Conservation (phyloP, 2,113 vertebrate species). For the Oreotrochilus melanogaster region DNA sequence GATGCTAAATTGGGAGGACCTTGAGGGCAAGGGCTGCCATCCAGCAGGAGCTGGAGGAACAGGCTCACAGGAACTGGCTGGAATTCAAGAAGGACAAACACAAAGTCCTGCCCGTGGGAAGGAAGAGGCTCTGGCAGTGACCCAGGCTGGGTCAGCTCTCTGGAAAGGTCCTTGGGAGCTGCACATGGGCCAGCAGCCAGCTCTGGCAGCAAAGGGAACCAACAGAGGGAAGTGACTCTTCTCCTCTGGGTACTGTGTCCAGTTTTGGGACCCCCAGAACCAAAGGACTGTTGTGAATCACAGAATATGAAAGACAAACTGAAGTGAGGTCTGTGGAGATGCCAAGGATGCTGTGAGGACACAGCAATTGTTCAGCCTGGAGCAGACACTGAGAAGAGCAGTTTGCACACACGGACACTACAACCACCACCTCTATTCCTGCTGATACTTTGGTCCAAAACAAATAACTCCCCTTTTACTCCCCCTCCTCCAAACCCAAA, state of each 20-base stretch:
- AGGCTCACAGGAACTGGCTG: fast-evolving
- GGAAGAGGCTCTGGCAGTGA: neutral
- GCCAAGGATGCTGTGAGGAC: neutral
- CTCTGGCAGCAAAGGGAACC: neutral
- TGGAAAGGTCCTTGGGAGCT: neutral
- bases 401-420: too few species aligned
- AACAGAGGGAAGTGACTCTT: neutral
- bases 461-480: neutral
- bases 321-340: neutral
- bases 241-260: neutral
- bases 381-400: neutral
- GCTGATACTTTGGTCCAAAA: neutral
- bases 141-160: neutral
- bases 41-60: neutral
- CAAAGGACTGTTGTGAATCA: neutral
- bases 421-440: too few species aligned
- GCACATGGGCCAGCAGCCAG: fast-evolving
- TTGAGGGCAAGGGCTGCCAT: neutral
- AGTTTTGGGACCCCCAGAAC: neutral
- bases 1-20: neutral
- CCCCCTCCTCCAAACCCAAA: neutral
- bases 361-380: neutral
- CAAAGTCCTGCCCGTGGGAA: neutral
- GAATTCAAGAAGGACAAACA: neutral
- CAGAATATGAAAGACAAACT: neutral